Evolutionary conservation across 2,888 invertebrate species (phyloP).

Genomic region (Scaptomyza tumidula): DNA sequence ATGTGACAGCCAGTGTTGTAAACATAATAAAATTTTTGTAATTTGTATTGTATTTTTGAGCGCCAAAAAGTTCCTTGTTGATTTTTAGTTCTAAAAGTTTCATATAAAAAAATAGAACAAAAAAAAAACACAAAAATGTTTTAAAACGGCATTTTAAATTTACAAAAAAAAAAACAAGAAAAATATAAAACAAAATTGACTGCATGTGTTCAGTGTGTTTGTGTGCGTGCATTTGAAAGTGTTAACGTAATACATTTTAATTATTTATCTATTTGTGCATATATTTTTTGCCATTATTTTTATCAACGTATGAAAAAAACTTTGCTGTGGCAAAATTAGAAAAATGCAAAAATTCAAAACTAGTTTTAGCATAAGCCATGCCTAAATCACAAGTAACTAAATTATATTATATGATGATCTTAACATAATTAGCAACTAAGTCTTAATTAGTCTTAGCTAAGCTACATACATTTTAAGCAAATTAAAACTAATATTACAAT

Average conservation of each 20-base stretch:
- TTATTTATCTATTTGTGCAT: conserved; percentile 69
- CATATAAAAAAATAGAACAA: conserved; percentile 57
- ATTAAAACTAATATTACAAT: conserved; percentile 41
- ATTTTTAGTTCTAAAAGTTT: conserved; percentile 77
- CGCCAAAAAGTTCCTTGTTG: conserved; percentile 81
- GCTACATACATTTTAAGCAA: conserved; percentile 52
- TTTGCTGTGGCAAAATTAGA: conserved; percentile 37
- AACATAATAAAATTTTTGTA: conserved; percentile 61
- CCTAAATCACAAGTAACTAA: conserved; percentile 51
- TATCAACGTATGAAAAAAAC: conserved; percentile 43
- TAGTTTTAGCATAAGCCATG: conserved; percentile 69
- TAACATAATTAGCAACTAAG: conserved; percentile 64
- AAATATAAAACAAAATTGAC: conserved; percentile 47
- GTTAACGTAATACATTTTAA: conserved; percentile 64
- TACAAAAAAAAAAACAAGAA: conserved; percentile 6
- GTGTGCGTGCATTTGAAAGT: conserved; percentile 34
- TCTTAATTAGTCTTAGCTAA: conserved; percentile 75
- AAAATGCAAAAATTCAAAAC: conserved; percentile 55
- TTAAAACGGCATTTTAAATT: conserved; percentile 77
- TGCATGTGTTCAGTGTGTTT: conserved; percentile 78
- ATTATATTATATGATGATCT: conserved; percentile 44
- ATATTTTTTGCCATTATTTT: conserved; percentile 67
- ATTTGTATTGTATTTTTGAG: conserved; percentile 78
- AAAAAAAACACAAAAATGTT: conserved; percentile 60
- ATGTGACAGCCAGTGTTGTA: conserved; percentile 62